Conservation (phyloP, 30 jellyfish, hydroid and myxozoan species). For the Aurelia coerulea region DNA sequence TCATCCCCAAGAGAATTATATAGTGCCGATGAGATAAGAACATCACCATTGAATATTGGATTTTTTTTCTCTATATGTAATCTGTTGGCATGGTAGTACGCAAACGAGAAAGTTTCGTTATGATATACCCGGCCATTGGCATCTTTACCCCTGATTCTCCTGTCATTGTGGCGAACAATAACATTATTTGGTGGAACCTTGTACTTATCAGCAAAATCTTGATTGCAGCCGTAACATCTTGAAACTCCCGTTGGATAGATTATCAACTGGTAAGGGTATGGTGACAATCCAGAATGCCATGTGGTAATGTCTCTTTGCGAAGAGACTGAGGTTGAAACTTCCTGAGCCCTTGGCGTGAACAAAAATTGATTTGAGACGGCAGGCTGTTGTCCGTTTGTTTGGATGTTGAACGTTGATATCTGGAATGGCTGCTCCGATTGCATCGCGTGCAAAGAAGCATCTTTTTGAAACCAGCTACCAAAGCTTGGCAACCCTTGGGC, state of each 20-base stretch:
- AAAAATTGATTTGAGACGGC: no score
- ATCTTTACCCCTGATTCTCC: not conserved
- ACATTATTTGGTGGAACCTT: not conserved
- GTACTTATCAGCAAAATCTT: slow-evolving; percentile 1
- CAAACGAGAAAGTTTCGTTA: not conserved
- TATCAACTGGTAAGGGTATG: slow-evolving; percentile 1
- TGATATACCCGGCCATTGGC: not conserved
- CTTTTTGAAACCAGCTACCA: no score
- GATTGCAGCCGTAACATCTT: not conserved
- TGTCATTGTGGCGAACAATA: not conserved
- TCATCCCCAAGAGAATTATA: not conserved
- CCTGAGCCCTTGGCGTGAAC: no score
- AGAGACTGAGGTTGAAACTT: no score
- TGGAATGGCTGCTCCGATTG: no score
- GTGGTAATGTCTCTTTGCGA: no score
- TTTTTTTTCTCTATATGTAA: not conserved
- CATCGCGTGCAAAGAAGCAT: no score
- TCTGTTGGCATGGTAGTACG: not conserved
- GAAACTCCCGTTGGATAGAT: not conserved
- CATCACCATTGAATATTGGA: not conserved
- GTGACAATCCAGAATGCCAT: not conserved
- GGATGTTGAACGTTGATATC: no score
- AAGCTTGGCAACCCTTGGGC: no score
- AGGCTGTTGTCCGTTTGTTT: no score
- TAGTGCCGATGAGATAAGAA: not conserved